phyloP scores from a whole-genome alignment of 2,888 invertebrate species.

The Plagodis dolabraria region DNA sequence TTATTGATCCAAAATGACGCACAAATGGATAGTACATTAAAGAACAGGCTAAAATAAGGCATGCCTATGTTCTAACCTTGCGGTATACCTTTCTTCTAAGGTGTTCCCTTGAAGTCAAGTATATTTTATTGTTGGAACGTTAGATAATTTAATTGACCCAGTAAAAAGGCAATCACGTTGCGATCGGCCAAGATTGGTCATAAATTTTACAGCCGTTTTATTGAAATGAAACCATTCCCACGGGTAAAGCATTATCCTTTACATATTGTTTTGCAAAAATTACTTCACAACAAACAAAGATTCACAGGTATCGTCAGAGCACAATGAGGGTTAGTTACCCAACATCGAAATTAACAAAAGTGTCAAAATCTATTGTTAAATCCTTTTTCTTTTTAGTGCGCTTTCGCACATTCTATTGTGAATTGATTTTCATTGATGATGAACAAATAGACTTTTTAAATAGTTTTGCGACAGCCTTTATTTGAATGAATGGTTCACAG shows the following conservation, averaged over 20 bases:
- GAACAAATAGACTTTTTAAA: slow-evolving; percentile 25
- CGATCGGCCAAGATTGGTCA: background rate
- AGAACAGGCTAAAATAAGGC: too few relatives aligned
- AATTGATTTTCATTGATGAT: slow-evolving; percentile 21
- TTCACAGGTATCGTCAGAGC: slow-evolving; percentile 21
- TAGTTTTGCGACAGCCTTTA: slow-evolving; percentile 16
- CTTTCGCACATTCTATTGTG: slow-evolving; percentile 31
- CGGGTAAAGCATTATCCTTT: slow-evolving; percentile 23
- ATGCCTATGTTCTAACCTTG: too few relatives aligned
- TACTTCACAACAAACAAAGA: slow-evolving; percentile 18
- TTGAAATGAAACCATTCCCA: slow-evolving; percentile 19
- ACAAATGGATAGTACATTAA: too few relatives aligned
- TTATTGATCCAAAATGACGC: too few relatives aligned
- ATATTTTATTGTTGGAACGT: too few relatives aligned
- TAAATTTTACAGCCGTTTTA: background rate
- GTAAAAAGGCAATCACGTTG: background rate
- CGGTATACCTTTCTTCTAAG: too few relatives aligned
- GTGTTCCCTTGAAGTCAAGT: too few relatives aligned
- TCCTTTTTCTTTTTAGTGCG: slow-evolving; percentile 21
- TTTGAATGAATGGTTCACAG: too few relatives aligned
- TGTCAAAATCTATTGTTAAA: slow-evolving; percentile 35
- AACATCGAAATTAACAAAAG: slow-evolving; percentile 14
- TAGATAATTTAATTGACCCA: too few relatives aligned
- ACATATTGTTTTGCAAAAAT: slow-evolving; percentile 23
- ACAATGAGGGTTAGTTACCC: slow-evolving; percentile 22